Base-by-base conservation (phyloP, 2,888 invertebrate genomes). In the Agriopis marginaria region DNA sequence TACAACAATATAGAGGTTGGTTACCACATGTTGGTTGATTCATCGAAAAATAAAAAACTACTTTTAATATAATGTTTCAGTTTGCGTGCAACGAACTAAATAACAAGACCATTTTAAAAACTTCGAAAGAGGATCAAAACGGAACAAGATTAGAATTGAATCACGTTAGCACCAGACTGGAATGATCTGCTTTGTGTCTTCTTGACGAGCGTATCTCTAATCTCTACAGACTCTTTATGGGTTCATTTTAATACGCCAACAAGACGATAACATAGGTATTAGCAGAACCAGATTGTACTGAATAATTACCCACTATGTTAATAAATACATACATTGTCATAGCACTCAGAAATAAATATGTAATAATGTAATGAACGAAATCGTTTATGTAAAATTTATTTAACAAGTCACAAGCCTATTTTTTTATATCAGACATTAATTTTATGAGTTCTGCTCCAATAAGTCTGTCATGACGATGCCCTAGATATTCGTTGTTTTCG, bases 401-500 rank as follows among this genome's bases (percentile, higher is more conserved):
- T 45, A 47, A 45, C 58, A 45, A 45, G 32, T 10, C 49, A 11
- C 49, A 14, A 60, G 10, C 42, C 60, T 42, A 63, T 60, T 68
- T 59, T 45, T 68, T 63, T 63, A 53, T 54, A 60, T 50, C 49
- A n/a, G 50, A 54, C 60, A 44, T 60, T 47, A 58, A 47, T 58
- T 63, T 68, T 55, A 64, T 60, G 60, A 60, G 60, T 60, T 60
- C 39, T 45, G 54, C 54, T 60, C 59, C 47, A 64, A 11, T 68
- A 64, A 68, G 63, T 68, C 60, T 64, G 68, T 64, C 63, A 53
- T 50, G n/a, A 14, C 60, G n/a, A 14, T 54, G 68, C 59, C 51
- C 68, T 55, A 64, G 64, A 68, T 68, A 44, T 60, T 63, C 54
- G 64, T 64, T 64, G 64, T 64, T 68, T 64, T 64, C 60, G 47